These are phyloP conservation scores for Eulemur mongoz DNA, from an alignment of 2,797 vertebrate species.

Conservation along the genomic window DNA sequence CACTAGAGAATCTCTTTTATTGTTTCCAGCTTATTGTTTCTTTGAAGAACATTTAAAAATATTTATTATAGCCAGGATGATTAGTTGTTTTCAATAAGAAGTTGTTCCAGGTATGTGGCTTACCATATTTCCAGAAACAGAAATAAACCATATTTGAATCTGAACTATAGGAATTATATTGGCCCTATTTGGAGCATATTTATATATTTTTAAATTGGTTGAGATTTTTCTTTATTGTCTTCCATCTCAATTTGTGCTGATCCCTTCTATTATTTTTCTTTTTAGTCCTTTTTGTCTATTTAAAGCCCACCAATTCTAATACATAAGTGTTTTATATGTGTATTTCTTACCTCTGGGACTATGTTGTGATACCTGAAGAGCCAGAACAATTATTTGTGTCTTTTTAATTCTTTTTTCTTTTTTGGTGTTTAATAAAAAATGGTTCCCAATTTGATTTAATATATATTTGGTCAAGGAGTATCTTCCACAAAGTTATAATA, in stretches of 20 bases:
- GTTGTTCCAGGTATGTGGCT: background rate
- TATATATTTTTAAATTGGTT: background rate
- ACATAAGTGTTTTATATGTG: background rate
- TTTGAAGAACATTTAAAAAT: background rate
- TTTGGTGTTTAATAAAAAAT: background rate
- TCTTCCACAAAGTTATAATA: background rate
- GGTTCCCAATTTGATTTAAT: background rate
- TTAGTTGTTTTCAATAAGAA: constrained; percentile 1
- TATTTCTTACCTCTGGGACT: background rate
- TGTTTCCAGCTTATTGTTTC: background rate
- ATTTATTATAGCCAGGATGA: background rate
- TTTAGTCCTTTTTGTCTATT: background rate
- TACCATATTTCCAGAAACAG: background rate
- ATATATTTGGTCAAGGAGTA: background rate
- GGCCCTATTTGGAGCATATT: background rate
- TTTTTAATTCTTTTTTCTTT: background rate
- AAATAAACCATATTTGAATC: background rate
- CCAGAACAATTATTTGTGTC: background rate
- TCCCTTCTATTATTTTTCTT: background rate
- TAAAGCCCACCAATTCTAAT: background rate
- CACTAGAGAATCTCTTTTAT: background rate
- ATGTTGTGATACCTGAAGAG: background rate
- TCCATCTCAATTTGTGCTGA: background rate
- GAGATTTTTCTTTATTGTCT: constrained; percentile 22
- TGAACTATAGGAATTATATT: background rate